These are phyloP conservation scores for Hydrozoanthus gracilis DNA, from an alignment of 92 coral and sea anemone species.

Conservation along the genomic window DNA sequence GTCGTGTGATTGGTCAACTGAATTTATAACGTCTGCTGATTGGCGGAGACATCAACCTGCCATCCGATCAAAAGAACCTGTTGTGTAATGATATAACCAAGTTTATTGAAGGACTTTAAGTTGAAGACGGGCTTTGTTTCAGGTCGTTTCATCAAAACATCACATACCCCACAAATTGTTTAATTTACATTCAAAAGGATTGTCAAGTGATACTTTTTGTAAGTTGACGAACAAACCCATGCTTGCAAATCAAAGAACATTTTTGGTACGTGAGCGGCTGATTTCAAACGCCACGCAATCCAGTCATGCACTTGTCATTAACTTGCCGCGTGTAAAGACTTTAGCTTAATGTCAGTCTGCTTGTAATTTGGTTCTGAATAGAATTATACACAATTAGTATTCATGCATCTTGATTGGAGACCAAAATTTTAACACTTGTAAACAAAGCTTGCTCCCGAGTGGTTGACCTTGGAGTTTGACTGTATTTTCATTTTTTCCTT, in stretches of 20 bases:
- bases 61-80: constrained; percentile 69
- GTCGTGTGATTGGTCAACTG: constrained; percentile 49
- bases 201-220: not conserved
- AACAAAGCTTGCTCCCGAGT: not conserved
- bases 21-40: constrained; percentile 42
- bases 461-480: constrained; percentile 29
- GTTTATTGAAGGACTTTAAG: constrained; percentile 39
- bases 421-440: constrained; percentile 36
- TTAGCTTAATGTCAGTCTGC: constrained; percentile 9
- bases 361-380: constrained; percentile 35
- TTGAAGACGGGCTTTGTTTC: constrained; percentile 28
- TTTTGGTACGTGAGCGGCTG: constrained; percentile 41
- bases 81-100: constrained; percentile 54
- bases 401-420: constrained; percentile 29
- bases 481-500: constrained; percentile 34
- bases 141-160: constrained; percentile 42
- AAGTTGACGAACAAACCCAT: not conserved
- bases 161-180: not conserved
- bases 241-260: constrained; percentile 9
- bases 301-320: constrained; percentile 41
- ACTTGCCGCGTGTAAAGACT: constrained; percentile 33
- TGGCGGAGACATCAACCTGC: constrained; percentile 60
- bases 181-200: constrained; percentile 12
- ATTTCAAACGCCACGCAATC: constrained; percentile 26
- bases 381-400: constrained; percentile 45